Percentiles rank a stretch among this genome's conserved stretches.
phyloP scores from a whole-genome alignment of 2,113 vertebrate genomes.

The Phrynosoma platyrhinos region DNA sequence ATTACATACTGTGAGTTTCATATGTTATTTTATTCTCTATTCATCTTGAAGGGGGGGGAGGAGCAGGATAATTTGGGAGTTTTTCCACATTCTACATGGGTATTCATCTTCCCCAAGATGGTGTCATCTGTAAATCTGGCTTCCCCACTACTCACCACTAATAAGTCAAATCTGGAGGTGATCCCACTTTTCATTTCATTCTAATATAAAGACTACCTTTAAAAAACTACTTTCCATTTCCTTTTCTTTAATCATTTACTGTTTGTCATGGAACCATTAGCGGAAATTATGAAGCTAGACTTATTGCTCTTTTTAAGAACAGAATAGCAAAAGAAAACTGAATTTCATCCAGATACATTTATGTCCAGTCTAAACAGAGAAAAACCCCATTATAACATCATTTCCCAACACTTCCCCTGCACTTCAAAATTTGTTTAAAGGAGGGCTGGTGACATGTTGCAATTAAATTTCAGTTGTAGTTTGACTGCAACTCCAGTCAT shows the following conservation, averaged over 20 bases:
- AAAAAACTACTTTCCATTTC: neutral
- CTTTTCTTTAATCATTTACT: slow-evolving; percentile 18
- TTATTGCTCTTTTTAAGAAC: neutral
- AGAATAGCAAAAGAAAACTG: neutral
- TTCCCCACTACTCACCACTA: neutral
- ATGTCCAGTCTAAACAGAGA: neutral
- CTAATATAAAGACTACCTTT: neutral
- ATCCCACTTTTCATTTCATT: neutral
- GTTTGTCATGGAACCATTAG: neutral
- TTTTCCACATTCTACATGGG: neutral
- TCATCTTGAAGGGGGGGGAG: neutral
- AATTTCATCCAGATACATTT: neutral
- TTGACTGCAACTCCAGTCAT: no score
- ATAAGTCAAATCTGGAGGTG: neutral
- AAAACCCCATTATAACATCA: neutral
- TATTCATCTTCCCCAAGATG: slow-evolving; percentile 3
- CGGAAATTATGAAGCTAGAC: neutral
- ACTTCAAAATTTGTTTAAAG: no score
- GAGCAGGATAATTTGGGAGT: neutral
- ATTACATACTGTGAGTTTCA: neutral
- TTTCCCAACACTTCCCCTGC: no score
- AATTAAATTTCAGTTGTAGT: no score
- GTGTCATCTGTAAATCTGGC: neutral
- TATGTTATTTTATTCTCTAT: neutral
- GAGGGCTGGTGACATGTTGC: no score